Evolutionary conservation across 2,113 vertebrate species (phyloP).

Genomic region (Charina bottae): DNA sequence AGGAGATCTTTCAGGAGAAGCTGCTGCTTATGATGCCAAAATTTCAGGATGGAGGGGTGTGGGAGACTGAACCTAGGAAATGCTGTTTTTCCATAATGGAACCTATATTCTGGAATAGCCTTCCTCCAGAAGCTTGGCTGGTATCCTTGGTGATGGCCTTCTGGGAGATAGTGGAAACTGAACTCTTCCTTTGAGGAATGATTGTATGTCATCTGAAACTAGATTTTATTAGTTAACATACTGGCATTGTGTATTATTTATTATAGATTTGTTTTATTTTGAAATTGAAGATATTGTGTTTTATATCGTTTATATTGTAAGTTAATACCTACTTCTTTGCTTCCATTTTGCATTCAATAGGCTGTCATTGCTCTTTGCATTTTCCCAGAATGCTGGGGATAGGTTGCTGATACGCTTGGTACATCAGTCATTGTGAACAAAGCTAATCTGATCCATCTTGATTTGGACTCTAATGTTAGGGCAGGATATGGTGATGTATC

Average conservation of each 20-base stretch:
- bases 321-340: background rate
- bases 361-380: background rate
- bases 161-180: background rate
- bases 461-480: background rate
- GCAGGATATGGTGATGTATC: background rate
- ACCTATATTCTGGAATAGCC: background rate
- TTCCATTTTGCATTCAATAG: background rate
- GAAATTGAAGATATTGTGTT: background rate
- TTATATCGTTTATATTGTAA: background rate
- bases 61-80: background rate
- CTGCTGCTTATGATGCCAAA: background rate
- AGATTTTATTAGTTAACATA: background rate
- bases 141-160: background rate
- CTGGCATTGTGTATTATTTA: background rate
- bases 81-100: background rate
- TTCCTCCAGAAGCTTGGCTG: background rate
- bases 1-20: background rate
- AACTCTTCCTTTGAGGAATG: background rate
- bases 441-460: background rate
- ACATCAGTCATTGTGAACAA: background rate
- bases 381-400: background rate
- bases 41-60: background rate
- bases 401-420: background rate
- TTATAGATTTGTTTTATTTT: background rate
- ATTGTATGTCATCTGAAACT: background rate